phyloP scores from a whole-genome alignment of 1,140 invertebrate genomes.

The Bursaphelenchus mucronatus region DNA sequence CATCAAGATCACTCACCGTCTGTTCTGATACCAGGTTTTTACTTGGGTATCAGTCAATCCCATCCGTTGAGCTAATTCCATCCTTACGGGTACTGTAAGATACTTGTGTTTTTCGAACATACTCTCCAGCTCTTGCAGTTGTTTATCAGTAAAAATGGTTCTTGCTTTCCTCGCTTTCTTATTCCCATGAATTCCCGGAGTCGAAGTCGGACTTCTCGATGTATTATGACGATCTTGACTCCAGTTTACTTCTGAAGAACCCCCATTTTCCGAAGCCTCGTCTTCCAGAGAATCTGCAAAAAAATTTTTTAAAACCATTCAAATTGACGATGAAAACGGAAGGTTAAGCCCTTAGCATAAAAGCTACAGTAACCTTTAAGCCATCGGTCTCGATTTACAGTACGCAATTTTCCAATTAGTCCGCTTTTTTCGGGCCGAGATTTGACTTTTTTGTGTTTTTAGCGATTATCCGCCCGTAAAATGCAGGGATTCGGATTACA shows the following conservation, averaged over 20 bases:
- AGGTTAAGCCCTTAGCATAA: not conserved
- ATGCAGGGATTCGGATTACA: too few species aligned
- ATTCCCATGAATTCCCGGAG: constrained; percentile 24
- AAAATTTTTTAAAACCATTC: not conserved
- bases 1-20: constrained; percentile 71
- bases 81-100: constrained; percentile 92
- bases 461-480: too few species aligned
- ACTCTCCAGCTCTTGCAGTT: constrained; percentile 83
- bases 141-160: constrained; percentile 96
- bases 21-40: constrained; percentile 98
- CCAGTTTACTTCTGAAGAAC: constrained; percentile 7
- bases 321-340: not conserved
- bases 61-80: constrained; percentile 92
- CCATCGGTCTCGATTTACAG: not conserved
- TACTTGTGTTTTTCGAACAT: constrained; percentile 97
- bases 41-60: constrained; percentile 96
- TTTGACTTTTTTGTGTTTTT: too few species aligned
- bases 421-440: too few species aligned
- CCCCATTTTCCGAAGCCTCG: constrained; percentile 1
- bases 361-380: not conserved
- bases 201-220: not conserved
- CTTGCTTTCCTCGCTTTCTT: constrained; percentile 95
- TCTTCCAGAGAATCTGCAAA: constrained; percentile 12
- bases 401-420: too few species aligned
- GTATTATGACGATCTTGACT: not conserved